Base-by-base conservation (phyloP, 1,140 invertebrate genomes). In the Drosophila paulistorum region DNA sequence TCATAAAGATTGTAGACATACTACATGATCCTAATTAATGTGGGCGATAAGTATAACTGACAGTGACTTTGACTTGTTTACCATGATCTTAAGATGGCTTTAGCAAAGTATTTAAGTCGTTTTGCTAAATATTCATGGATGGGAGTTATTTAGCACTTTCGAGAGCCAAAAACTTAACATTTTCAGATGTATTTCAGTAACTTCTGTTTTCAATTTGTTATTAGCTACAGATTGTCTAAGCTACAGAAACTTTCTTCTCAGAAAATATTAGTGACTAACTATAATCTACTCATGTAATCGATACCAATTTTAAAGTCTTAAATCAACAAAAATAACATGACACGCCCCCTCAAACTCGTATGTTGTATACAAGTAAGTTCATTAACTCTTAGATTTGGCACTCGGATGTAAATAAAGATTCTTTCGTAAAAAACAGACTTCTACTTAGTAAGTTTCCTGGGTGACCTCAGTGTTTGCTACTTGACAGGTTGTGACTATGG, bases 381-480 rank as follows among this genome's bases (percentile, higher is more conserved):
- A 48, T 9, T 7, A 17, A 7, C 7, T 17, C 7, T 48, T 20
- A 45, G 45, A 51, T 51, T 10, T 51, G 9, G 2, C 9, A 51
- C 23, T 51, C 45, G 10, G 3, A 23, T 11, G 17, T 23, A 23
- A 51, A 51, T 51, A 51, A 51, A 51, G 17, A 2, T 51, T 7
- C 14, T 39, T 39, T 14, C 10, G 4, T 20, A 7, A 20, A 3
- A 48, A 48, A 48, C 17, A 48, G 14, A 48, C 45, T 75, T 48
- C 74, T 62, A 51, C 37, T 57, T 55, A 51, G 57, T 33, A n/a
- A 37, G 30, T 17, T 59, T 59, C 57, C 33, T 59, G 14, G 17
- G 23, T 65, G 64, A 79, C 57, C 76, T 67, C 65, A 82, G 58
- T 82, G n/a, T 20, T 51, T 23, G 68, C 67, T 62, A 70, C 68